A percentile compares a stretch with the other conserved stretches of the same genome.
Conservation (phyloP, 2,113 vertebrate species). For the Martes martes region DNA sequence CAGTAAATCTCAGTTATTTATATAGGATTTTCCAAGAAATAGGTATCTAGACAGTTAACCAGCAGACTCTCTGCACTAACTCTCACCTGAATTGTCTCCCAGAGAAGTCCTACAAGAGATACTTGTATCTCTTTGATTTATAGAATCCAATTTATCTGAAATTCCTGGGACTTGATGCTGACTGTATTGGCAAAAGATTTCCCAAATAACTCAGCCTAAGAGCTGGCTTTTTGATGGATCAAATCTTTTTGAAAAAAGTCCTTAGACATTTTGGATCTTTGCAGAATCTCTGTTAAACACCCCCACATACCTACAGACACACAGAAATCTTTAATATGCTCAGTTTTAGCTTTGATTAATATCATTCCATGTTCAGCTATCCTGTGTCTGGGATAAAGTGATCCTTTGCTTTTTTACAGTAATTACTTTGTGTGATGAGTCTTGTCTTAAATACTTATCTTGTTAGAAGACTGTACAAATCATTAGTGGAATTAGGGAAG, state of each 20-base stretch:
- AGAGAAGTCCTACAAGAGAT: neutral
- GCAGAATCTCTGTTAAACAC: neutral
- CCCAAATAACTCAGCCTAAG: neutral
- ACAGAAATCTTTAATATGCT: conserved; percentile 3
- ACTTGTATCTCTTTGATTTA: neutral
- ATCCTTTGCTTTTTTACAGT: neutral
- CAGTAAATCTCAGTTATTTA: neutral
- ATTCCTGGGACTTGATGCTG: neutral
- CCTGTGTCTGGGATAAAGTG: neutral
- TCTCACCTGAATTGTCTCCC: neutral
- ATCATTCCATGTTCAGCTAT: neutral
- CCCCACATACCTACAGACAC: neutral
- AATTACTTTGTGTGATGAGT: conserved; percentile 24
- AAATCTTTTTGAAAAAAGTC: conserved; percentile 7
- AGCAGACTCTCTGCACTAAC: neutral
- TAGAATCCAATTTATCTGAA: neutral
- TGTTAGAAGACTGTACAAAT: neutral
- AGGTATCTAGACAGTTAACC: neutral
- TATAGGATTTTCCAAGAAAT: neutral
- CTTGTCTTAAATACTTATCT: conserved; percentile 10
- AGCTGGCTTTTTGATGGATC: neutral
- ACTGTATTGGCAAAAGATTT: neutral
- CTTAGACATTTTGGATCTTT: neutral
- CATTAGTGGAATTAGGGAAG: neutral
- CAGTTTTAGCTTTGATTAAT: conserved; percentile 20